Evolutionary conservation across 2,888 invertebrate genomes (phyloP).

Genomic region (Coleophora flavipennella): DNA sequence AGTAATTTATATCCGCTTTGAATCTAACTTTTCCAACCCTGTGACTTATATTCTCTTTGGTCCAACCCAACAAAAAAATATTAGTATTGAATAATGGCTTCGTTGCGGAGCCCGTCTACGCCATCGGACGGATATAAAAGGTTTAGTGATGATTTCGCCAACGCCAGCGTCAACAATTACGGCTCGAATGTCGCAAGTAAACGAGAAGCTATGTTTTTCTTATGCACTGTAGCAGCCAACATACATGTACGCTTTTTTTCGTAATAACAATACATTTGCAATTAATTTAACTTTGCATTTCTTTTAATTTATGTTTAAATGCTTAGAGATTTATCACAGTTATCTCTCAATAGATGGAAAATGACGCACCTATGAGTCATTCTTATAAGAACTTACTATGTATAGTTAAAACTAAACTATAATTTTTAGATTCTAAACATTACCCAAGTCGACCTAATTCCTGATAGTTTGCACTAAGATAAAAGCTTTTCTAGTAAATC

Average conservation of each 20-base stretch:
- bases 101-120: conserved; percentile 70
- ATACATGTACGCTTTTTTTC: conserved; percentile 56
- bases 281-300: conserved; percentile 31
- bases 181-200: conserved; percentile 76
- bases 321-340: conserved; percentile 25
- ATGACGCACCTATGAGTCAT: conserved; percentile 57
- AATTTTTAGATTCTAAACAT: conserved; percentile 27
- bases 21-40: no score
- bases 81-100: conserved; percentile 68
- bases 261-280: conserved; percentile 62
- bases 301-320: conserved; percentile 9
- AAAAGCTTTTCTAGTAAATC: conserved; percentile 2
- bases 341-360: conserved; percentile 22
- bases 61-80: conserved; percentile 22
- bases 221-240: conserved; percentile 62
- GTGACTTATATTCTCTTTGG: no score
- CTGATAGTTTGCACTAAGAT: no score
- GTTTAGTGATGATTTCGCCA: conserved; percentile 75
- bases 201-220: conserved; percentile 54
- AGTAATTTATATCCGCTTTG: no score
- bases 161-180: conserved; percentile 72
- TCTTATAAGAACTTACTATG: conserved; percentile 13
- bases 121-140: conserved; percentile 76
- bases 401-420: no score
- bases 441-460: conserved; percentile 17